Evolutionary conservation across 2,888 invertebrate genomes (phyloP).

Genomic region (Hirudinaria manillensis): DNA sequence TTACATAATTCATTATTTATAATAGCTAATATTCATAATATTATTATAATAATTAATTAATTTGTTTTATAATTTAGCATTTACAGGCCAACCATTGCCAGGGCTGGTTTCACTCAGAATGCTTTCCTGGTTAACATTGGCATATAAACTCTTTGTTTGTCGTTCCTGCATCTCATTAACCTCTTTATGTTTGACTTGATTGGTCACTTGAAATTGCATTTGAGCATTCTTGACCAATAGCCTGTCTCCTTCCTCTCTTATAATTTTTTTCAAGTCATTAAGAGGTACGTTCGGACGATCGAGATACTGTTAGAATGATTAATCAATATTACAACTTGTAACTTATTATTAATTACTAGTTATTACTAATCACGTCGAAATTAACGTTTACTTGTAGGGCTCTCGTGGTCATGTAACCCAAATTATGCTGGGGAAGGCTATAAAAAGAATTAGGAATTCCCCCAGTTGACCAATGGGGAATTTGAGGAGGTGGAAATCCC

Average conservation of each 20-base stretch:
- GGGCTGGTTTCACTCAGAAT: conserved; percentile 16
- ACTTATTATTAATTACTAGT: neutral
- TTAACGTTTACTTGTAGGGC: conserved; percentile 44
- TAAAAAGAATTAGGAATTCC: conserved; percentile 22
- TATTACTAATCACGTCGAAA: neutral
- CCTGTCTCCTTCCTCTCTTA: conserved; percentile 42
- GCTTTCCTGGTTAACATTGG: neutral
- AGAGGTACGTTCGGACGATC: conserved; percentile 45
- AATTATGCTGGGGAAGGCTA: conserved; percentile 45
- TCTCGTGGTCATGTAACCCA: conserved; percentile 51
- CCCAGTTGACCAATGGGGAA: neutral
- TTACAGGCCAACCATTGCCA: conserved; percentile 12
- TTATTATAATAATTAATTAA: neutral
- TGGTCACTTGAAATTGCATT: conserved; percentile 4
- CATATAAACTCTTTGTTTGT: neutral
- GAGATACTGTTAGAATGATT: neutral
- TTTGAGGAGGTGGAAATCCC: conserved; percentile 46
- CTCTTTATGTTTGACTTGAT: neutral
- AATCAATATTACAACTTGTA: too few species aligned
- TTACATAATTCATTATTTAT: neutral
- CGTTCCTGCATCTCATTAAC: conserved; percentile 7
- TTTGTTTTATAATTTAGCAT: neutral
- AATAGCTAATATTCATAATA: conserved; percentile 11
- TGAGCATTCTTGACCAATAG: conserved; percentile 24
- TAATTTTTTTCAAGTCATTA: conserved; percentile 48